Percentiles rank a stretch among this genome's conserved stretches.
These are phyloP conservation scores for Forficula auricularia DNA, from an alignment of 1,140 invertebrate genomes.

Conservation along the genomic window DNA sequence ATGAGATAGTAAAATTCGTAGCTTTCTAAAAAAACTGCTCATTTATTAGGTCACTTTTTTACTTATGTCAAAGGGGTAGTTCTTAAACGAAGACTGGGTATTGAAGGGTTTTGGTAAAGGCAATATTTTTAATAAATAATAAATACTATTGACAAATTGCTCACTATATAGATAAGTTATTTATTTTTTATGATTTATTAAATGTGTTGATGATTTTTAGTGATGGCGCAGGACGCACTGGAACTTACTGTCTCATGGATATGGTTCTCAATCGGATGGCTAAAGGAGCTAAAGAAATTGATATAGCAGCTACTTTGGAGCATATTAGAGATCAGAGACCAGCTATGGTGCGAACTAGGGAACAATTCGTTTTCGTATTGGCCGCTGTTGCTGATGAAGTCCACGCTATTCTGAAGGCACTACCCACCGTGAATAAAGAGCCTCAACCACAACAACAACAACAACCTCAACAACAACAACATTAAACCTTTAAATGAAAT, in stretches of 20 bases:
- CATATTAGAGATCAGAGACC: constrained; percentile 92
- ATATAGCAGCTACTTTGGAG: constrained; percentile 94
- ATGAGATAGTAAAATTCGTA: no score
- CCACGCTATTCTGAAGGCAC: constrained; percentile 72
- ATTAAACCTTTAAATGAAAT: no score
- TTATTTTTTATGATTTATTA: no score
- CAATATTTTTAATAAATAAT: no score
- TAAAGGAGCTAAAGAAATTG: constrained; percentile 96
- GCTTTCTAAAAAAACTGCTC: no score
- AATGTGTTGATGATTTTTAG: no score
- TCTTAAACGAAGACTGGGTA: no score
- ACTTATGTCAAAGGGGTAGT: no score
- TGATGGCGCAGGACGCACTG: constrained; percentile 88
- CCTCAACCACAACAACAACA: constrained; percentile 20
- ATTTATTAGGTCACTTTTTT: no score
- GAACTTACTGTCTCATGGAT: constrained; percentile 93
- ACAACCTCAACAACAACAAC: neutral
- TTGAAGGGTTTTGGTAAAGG: no score
- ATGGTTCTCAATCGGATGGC: constrained; percentile 96
- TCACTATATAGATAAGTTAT: no score
- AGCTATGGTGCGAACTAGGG: constrained; percentile 71
- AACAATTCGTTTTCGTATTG: constrained; percentile 95
- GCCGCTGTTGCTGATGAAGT: constrained; percentile 96
- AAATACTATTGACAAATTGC: no score
- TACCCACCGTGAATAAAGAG: constrained; percentile 48